phyloP scores from a whole-genome alignment of 2,113 vertebrate species.

The Enhydra lutris region DNA sequence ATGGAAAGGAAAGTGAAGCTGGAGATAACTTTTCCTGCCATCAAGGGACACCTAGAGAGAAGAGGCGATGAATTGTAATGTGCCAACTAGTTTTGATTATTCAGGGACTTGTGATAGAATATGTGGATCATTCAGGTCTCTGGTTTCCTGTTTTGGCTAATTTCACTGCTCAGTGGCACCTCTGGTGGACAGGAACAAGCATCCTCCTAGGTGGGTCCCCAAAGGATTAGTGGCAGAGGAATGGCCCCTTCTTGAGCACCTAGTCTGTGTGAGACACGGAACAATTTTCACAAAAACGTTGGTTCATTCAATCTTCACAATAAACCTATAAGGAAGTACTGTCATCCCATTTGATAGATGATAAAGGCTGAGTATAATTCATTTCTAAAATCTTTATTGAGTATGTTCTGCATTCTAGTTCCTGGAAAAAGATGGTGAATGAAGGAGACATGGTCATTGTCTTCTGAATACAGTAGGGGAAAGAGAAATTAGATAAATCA shows the following conservation, averaged over 20 bases:
- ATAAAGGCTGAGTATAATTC: background rate
- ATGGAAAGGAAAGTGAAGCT: slow-evolving; percentile 45
- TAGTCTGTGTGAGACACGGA: background rate
- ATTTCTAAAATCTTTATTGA: background rate
- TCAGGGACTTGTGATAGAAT: slow-evolving; percentile 48
- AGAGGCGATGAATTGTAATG: slow-evolving; percentile 69
- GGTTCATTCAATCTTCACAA: background rate
- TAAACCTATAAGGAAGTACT: background rate
- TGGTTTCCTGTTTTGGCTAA: background rate
- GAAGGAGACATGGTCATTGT: background rate
- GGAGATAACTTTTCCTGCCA: slow-evolving; percentile 73
- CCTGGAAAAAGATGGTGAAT: background rate
- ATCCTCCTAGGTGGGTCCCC: background rate
- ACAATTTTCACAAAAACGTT: background rate
- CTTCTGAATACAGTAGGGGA: background rate
- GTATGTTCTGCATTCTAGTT: background rate
- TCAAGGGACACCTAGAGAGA: slow-evolving; percentile 67
- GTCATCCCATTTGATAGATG: background rate
- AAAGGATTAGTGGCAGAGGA: background rate
- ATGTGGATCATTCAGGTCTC: background rate
- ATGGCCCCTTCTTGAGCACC: background rate
- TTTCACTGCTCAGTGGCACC: background rate
- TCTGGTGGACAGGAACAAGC: background rate
- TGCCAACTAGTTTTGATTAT: slow-evolving; percentile 72
- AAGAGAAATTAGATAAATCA: background rate